A percentile compares a stretch with the other conserved stretches of the same genome.
Evolutionary conservation across 2,797 vertebrate species (phyloP).

Genomic region (Spea hammondii): DNA sequence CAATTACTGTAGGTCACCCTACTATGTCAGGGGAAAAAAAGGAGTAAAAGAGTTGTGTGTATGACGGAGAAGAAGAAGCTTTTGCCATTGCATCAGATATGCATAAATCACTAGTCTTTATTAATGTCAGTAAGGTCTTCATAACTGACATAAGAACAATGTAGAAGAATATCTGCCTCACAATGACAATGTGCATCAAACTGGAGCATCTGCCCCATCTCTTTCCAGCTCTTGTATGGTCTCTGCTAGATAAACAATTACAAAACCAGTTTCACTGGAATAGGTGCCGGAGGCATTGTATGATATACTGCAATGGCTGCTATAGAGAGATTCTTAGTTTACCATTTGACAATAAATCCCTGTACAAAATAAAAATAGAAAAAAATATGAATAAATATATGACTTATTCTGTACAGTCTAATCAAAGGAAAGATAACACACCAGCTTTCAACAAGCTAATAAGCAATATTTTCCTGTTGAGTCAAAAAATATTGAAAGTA

Average conservation of each 20-base stretch:
- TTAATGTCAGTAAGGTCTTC: conserved; percentile 15
- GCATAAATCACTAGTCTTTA: conserved; percentile 18
- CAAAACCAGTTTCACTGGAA: not conserved
- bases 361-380: no score
- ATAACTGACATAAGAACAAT: not conserved
- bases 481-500: no score
- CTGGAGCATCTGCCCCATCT: not conserved
- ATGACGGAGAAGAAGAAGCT: not conserved
- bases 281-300: not conserved
- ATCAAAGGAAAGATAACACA: no score
- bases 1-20: conserved; percentile 21
- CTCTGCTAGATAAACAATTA: not conserved
- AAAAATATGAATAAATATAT: not conserved
- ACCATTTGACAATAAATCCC: not conserved
- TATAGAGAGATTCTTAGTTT: not conserved
- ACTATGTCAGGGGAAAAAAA: not conserved
- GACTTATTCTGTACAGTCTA: not conserved
- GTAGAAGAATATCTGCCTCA: not conserved
- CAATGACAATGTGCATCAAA: not conserved
- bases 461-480: no score
- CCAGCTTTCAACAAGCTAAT: no score
- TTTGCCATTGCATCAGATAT: not conserved
- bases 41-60: conserved; percentile 5
- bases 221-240: not conserved
- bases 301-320: not conserved